Evolutionary conservation across 2,797 vertebrate species (phyloP), one percentile per base, ranked within the genome.

Genomic region (Malacoctenus gilli): DNA sequence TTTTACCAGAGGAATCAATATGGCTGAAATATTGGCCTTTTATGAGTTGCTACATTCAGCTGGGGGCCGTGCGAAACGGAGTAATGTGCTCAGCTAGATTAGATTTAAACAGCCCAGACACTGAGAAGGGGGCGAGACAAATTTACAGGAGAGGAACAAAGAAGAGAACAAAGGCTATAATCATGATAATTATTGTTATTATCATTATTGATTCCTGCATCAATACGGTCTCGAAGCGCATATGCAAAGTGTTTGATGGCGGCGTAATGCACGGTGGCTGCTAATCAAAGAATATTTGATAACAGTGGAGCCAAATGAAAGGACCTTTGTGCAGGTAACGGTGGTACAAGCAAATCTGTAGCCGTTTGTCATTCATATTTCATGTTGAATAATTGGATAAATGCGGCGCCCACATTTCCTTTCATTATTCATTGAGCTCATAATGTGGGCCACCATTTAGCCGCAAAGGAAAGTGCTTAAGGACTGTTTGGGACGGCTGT

Each of bases 1-100:
- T 92, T 91, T 88, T 83, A 81, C 84, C 79, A 79, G 72, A 89
- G 83, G 85, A 92, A 92, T 92, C 91, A 91, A 92, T 92, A 92
- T 85, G 74, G 87, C 79, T 91, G 91, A 92, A 89, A 89, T 91
- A 89, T 91, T 87, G 80, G 86, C 72, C 78, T 82, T 88, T 90
- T 90, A 91, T 89, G 89, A 88, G 83, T 90, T 83, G 85, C 77
- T 91, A 88, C 89, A 88, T 88, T 85, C 62, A 74, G 86, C 89
- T 89, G 66, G 78, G 78, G 87, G 87, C 85, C 48, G 20, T 85
- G 80, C 82, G 81, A 84, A n/a, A 71, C 30, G 51, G 61, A 83
- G 83, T 88, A 86, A 90, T 89, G 86, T 80, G 84, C 80, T 90
- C 65, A 49, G 76, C 72, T 80, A 79, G 80, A 89, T 90, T 89